phyloP scores from a whole-genome alignment of 2,888 invertebrate species.

The Harmothoe impar region DNA sequence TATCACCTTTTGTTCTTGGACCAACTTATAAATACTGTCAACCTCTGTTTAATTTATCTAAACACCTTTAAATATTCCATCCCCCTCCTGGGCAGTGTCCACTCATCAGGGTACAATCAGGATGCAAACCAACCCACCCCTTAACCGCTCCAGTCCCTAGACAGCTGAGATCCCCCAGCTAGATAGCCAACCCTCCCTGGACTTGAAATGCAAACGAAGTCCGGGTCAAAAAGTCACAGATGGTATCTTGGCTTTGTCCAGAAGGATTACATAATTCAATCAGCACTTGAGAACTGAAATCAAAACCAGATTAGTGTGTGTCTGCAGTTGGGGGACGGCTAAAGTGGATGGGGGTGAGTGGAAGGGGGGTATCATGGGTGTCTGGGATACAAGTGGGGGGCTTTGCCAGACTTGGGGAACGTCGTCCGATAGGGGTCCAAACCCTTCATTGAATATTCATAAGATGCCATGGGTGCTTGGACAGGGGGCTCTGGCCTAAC shows the following conservation, averaged over 20 bases:
- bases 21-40: neutral
- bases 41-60: neutral
- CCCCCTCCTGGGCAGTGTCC: constrained; percentile 34
- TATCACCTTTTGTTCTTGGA: too few species aligned
- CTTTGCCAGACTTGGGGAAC: constrained; percentile 11
- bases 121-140: neutral
- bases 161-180: neutral
- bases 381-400: constrained; percentile 28
- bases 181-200: neutral
- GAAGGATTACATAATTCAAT: constrained; percentile 59
- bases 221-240: constrained; percentile 61
- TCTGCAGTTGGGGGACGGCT: neutral
- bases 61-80: constrained; percentile 1
- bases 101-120: constrained; percentile 22
- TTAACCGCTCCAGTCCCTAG: neutral
- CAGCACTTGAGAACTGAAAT: constrained; percentile 20
- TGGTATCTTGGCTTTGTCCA: constrained; percentile 55
- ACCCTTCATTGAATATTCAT: constrained; percentile 57
- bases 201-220: constrained; percentile 47
- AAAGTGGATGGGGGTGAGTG: neutral
- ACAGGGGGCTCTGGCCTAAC: constrained; percentile 20
- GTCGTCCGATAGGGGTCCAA: neutral
- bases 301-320: constrained; percentile 41
- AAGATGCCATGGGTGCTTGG: neutral
- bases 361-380: neutral